phyloP scores from a whole-genome alignment of 2,113 vertebrate genomes.

The Gopherus evgoodei region DNA sequence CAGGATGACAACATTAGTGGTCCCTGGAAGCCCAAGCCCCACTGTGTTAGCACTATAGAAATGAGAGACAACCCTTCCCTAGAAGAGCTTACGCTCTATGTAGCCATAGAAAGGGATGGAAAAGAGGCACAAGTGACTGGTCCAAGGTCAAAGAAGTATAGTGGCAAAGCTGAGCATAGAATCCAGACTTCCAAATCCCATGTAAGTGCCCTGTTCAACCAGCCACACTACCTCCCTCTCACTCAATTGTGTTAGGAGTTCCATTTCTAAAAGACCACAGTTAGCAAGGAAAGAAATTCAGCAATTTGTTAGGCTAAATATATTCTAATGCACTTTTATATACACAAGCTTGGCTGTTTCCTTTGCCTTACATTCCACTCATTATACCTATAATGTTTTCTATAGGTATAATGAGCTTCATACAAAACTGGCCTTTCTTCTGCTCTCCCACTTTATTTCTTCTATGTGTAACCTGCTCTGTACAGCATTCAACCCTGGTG shows the following conservation, averaged over 20 bases:
- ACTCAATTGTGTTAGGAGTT: background rate
- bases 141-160: background rate
- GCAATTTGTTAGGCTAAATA: background rate
- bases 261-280: background rate
- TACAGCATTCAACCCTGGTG: background rate
- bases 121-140: background rate
- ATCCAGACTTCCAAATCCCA: background rate
- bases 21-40: background rate
- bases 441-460: background rate
- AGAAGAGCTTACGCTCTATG: background rate
- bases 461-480: background rate
- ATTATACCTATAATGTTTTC: background rate
- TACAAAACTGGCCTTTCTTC: background rate
- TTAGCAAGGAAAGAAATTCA: background rate
- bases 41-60: background rate
- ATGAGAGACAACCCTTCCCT: background rate
- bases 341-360: background rate
- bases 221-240: background rate
- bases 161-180: background rate
- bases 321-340: background rate
- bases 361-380: background rate
- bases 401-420: background rate
- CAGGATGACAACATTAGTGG: background rate
- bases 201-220: background rate
- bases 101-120: background rate